These are phyloP conservation scores for Butastur rufipennis DNA, from an alignment of 2,113 vertebrate species.

Conservation along the genomic window DNA sequence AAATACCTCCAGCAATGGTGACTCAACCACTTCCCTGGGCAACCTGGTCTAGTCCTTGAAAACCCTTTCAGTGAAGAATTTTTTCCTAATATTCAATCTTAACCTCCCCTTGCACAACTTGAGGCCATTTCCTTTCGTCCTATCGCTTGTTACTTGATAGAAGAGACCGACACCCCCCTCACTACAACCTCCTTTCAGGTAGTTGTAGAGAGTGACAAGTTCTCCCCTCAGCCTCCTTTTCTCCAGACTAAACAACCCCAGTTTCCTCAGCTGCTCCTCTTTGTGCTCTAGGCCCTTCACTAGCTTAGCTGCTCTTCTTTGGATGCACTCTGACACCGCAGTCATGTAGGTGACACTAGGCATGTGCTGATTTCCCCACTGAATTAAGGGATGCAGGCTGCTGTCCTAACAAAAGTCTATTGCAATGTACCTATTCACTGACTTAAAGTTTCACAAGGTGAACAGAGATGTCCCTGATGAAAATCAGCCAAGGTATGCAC, in stretches of 20 bases:
- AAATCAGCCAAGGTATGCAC: background rate
- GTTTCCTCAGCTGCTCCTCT: background rate
- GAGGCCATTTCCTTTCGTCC: background rate
- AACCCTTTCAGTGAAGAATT: background rate
- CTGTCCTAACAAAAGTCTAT: background rate
- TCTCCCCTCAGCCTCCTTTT: background rate
- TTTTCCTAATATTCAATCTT: background rate
- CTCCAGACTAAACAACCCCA: background rate
- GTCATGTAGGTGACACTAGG: background rate
- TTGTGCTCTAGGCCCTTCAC: background rate
- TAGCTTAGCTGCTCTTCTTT: background rate
- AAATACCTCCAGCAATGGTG: background rate
- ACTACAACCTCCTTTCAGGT: background rate
- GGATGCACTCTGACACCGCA: background rate
- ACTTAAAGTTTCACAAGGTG: background rate
- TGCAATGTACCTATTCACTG: background rate
- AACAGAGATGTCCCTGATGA: background rate
- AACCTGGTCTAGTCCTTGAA: background rate
- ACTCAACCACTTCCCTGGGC: background rate
- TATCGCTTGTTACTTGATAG: background rate
- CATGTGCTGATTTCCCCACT: background rate
- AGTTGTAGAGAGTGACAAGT: background rate
- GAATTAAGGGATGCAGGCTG: background rate
- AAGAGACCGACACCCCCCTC: background rate
- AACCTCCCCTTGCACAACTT: background rate